Conservation (phyloP, 2,888 invertebrate genomes). For the Xanthorhoe spadicearia region DNA sequence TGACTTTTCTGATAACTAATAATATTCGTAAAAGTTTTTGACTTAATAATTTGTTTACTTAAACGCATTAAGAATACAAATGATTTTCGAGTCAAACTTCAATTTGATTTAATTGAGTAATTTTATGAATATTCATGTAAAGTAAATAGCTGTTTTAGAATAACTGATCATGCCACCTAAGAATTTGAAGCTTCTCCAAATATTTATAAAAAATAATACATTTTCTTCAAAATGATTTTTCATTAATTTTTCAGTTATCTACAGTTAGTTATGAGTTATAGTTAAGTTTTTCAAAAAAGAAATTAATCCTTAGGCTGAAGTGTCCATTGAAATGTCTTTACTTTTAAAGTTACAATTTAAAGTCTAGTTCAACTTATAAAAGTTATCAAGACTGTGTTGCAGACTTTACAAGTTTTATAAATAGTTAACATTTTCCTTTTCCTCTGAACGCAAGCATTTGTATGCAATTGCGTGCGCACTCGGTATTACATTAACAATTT, state of each 20-base stretch:
- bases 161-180: too few relatives aligned
- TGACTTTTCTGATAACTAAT: slow-evolving; percentile 20
- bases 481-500: slow-evolving; percentile 14
- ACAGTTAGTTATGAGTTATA: too few relatives aligned
- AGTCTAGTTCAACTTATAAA: too few relatives aligned
- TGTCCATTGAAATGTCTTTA: too few relatives aligned
- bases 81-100: background rate
- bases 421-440: slow-evolving; percentile 13
- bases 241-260: too few relatives aligned
- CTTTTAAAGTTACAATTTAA: too few relatives aligned
- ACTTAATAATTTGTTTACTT: slow-evolving; percentile 11
- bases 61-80: background rate
- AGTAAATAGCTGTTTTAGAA: background rate
- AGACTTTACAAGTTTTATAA: slow-evolving; percentile 1
- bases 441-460: slow-evolving; percentile 24
- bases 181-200: too few relatives aligned
- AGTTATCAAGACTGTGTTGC: too few relatives aligned
- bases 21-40: slow-evolving; percentile 21
- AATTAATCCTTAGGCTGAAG: too few relatives aligned
- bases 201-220: too few relatives aligned
- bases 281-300: too few relatives aligned
- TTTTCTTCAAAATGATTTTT: too few relatives aligned
- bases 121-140: slow-evolving; percentile 1
- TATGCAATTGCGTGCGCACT: slow-evolving; percentile 22
- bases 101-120: background rate